These are phyloP conservation scores for Sebastes steindachneri DNA, from an alignment of 2,797 vertebrate genomes.

Conservation along the genomic window DNA sequence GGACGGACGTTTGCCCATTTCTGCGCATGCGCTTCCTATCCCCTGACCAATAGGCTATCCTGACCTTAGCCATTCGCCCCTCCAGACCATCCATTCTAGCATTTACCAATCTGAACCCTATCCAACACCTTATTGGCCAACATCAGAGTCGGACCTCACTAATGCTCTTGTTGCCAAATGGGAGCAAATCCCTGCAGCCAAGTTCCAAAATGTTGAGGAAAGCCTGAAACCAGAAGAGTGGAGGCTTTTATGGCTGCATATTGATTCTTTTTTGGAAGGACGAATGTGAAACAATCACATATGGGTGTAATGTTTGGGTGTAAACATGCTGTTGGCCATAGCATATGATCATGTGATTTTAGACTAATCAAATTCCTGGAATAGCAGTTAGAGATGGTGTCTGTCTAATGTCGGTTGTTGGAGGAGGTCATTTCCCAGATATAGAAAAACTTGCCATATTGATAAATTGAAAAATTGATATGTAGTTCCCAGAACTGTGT, in stretches of 20 bases:
- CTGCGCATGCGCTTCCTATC: too few species aligned
- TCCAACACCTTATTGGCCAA: not conserved
- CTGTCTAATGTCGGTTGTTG: not conserved
- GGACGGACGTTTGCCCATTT: too few species aligned
- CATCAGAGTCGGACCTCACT: not conserved
- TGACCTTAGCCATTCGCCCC: too few species aligned
- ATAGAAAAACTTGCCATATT: not conserved
- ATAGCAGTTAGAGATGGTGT: not conserved
- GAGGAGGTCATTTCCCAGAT: not conserved
- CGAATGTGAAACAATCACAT: not conserved
- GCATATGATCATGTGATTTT: not conserved
- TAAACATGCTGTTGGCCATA: not conserved
- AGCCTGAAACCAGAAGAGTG: not conserved
- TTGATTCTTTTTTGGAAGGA: not conserved
- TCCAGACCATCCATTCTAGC: too few species aligned
- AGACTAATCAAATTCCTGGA: not conserved
- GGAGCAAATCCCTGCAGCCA: not conserved
- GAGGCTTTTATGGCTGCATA: not conserved
- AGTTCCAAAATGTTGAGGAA: not conserved
- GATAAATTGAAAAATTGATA: not conserved
- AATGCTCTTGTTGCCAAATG: not conserved
- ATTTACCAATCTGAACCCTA: not conserved
- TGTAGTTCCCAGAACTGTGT: not conserved
- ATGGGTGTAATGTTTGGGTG: accelerated
- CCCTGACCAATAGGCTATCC: too few species aligned